phyloP scores from a whole-genome alignment of 2,888 invertebrate species.

The Polyploca ridens region DNA sequence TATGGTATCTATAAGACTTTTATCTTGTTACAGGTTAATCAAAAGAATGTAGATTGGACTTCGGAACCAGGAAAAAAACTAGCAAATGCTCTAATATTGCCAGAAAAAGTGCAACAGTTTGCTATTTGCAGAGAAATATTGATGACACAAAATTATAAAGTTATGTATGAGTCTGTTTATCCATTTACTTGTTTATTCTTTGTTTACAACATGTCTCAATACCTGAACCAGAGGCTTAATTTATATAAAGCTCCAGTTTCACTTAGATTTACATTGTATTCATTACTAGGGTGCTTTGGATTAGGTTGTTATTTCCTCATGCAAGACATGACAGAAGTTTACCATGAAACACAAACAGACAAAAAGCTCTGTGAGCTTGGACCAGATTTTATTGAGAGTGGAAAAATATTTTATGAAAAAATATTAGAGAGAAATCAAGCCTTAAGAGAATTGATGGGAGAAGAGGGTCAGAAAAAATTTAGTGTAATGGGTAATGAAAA shows the following conservation, averaged over 20 bases:
- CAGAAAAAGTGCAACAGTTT: slow-evolving; percentile 91
- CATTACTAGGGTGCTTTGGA: slow-evolving; percentile 82
- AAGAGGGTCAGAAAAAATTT: slow-evolving; percentile 85
- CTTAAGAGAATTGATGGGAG: slow-evolving; percentile 86
- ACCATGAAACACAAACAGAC: slow-evolving; percentile 87
- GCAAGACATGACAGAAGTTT: slow-evolving; percentile 86
- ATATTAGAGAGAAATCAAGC: slow-evolving; percentile 89
- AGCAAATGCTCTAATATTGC: slow-evolving; percentile 87
- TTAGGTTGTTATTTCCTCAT: slow-evolving; percentile 85
- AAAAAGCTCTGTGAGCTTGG: slow-evolving; percentile 84
- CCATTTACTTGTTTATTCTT: slow-evolving; percentile 75
- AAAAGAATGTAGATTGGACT: slow-evolving; percentile 86
- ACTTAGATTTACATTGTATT: slow-evolving; percentile 79
- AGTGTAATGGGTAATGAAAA: slow-evolving; percentile 89
- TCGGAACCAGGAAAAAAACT: slow-evolving; percentile 86
- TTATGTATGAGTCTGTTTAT: slow-evolving; percentile 83
- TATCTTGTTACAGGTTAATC: slow-evolving; percentile 80
- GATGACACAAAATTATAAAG: slow-evolving; percentile 84
- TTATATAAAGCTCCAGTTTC: slow-evolving; percentile 81
- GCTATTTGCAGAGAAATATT: slow-evolving; percentile 91
- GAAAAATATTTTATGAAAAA: slow-evolving; percentile 91
- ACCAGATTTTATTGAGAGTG: slow-evolving; percentile 88
- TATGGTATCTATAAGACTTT: neutral
- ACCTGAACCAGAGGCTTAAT: slow-evolving; percentile 81
- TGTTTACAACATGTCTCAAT: slow-evolving; percentile 80